A percentile compares a stretch with the other conserved stretches of the same genome.
Evolutionary conservation across 2,888 invertebrate genomes (phyloP).

Genomic region (Amaurobius ferox): DNA sequence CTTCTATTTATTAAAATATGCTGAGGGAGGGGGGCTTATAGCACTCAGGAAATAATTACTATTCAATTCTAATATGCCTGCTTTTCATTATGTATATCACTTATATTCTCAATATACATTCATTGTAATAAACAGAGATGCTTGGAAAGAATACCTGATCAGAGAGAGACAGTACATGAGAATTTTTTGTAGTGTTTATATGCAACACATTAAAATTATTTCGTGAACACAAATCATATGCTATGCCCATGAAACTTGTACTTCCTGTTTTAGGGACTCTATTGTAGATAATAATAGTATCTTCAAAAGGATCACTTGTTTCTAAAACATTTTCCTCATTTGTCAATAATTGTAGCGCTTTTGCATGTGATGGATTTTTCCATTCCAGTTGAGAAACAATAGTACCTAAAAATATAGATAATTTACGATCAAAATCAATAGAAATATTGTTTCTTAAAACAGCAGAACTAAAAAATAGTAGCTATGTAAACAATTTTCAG

Average conservation of each 20-base stretch:
- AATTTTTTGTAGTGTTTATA: slow-evolving; percentile 96
- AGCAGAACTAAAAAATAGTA: too few relatives aligned
- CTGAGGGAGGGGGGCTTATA: too few relatives aligned
- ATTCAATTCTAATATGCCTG: too few relatives aligned
- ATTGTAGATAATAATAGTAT: slow-evolving; percentile 90
- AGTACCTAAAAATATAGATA: slow-evolving; percentile 17
- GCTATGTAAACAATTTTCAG: too few relatives aligned
- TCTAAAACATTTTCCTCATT: slow-evolving; percentile 36
- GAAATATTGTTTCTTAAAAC: neutral
- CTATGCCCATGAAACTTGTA: slow-evolving; percentile 94
- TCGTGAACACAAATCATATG: slow-evolving; percentile 88
- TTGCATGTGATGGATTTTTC: slow-evolving; percentile 51
- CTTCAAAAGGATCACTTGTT: slow-evolving; percentile 36
- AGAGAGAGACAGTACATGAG: slow-evolving; percentile 93
- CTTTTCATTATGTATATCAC: too few relatives aligned
- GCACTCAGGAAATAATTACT: too few relatives aligned
- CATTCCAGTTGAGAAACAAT: slow-evolving; percentile 51
- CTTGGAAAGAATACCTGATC: slow-evolving; percentile 86
- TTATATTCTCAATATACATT: too few relatives aligned
- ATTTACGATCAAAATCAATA: too few relatives aligned
- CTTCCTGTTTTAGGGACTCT: slow-evolving; percentile 98
- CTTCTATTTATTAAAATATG: too few relatives aligned
- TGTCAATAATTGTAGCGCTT: slow-evolving; percentile 40
- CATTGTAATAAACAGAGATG: too few relatives aligned
- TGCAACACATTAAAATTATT: slow-evolving; percentile 91